A percentile compares a stretch with the other conserved stretches of the same genome.
These are phyloP conservation scores for Acanthochromis polyacanthus DNA, from an alignment of 2,113 vertebrate species.

Conservation along the genomic window DNA sequence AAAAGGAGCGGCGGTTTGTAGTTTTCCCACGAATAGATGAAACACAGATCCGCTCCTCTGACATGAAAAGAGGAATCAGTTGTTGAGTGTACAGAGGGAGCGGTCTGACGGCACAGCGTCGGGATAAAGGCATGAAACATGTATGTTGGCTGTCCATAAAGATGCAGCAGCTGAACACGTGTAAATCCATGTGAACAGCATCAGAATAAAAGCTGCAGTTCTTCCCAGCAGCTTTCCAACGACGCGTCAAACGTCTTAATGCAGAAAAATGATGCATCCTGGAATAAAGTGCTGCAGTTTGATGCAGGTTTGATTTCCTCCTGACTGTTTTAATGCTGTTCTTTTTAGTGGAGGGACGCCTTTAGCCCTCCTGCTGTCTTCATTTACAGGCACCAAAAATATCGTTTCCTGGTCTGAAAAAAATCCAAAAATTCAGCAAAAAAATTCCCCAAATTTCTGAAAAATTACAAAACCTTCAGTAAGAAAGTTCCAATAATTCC, in stretches of 20 bases:
- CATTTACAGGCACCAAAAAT: no score
- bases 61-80: background rate
- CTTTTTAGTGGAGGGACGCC: no score
- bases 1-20: constrained; percentile 8
- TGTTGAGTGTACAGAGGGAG: background rate
- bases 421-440: no score
- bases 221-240: background rate
- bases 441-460: no score
- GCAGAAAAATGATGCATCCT: background rate
- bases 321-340: no score
- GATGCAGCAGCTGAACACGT: background rate
- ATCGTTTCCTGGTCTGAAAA: no score
- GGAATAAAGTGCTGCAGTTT: background rate
- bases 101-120: background rate
- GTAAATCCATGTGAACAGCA: background rate
- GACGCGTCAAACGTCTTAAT: background rate
- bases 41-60: background rate
- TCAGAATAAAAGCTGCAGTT: no score
- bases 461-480: no score
- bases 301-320: background rate
- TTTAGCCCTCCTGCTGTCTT: no score
- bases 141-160: background rate
- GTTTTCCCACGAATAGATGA: background rate
- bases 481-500: no score
- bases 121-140: background rate